These are phyloP conservation scores for Aphaenogaster rudis DNA, from an alignment of 1,140 invertebrate genomes.

Conservation along the genomic window DNA sequence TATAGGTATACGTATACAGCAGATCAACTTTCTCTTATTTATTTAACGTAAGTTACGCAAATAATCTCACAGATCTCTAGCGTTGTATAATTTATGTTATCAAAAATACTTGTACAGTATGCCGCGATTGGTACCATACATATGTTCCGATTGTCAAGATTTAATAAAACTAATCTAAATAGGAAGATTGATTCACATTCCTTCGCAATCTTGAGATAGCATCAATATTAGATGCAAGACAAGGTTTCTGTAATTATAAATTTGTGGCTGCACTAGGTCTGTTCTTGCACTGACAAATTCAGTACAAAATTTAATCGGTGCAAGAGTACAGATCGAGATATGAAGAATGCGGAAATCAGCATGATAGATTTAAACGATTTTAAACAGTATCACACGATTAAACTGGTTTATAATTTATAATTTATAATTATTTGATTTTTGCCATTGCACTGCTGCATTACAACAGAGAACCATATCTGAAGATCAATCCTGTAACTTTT, in stretches of 20 bases:
- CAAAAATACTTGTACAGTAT: constrained; percentile 65
- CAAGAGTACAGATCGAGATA: neutral
- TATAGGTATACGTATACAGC: constrained; percentile 5
- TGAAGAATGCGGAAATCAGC: neutral
- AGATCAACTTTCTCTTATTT: constrained; percentile 71
- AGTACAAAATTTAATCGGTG: neutral
- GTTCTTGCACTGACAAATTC: neutral
- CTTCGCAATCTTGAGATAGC: neutral
- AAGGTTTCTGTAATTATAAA: neutral
- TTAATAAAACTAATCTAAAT: constrained; percentile 70
- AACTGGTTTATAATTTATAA: neutral
- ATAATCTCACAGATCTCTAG: constrained; percentile 52
- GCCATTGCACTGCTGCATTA: too few relatives aligned
- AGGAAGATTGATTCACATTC: constrained; percentile 49
- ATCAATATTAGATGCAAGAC: neutral
- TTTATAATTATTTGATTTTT: neutral
- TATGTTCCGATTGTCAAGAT: constrained; percentile 65
- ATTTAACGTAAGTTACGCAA: constrained; percentile 62
- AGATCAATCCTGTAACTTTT: too few relatives aligned
- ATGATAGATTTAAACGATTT: neutral
- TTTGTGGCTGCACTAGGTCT: neutral
- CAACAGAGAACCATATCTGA: too few relatives aligned
- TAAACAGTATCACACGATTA: neutral
- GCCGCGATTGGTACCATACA: constrained; percentile 54
- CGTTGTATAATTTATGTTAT: constrained; percentile 65